Conservation (phyloP, 2,113 vertebrate species). For the Lophotis ruficrista region DNA sequence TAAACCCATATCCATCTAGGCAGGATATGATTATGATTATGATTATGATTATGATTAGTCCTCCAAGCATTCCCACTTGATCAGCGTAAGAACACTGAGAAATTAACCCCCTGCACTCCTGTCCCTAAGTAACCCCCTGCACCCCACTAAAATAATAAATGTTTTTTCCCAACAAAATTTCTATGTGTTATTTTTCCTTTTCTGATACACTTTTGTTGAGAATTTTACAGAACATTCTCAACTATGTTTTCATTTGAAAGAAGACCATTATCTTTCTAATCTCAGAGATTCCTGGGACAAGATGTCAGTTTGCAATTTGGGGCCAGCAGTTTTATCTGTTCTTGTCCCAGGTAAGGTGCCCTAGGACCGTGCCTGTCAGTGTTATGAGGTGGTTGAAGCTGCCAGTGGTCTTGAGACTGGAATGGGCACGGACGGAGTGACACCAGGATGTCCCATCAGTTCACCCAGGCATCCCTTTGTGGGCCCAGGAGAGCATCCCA, state of each 20-base stretch:
- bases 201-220: neutral
- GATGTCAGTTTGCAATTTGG: neutral
- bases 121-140: neutral
- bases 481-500: rapidly evolving
- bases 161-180: neutral
- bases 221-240: neutral
- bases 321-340: rapidly evolving
- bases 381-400: neutral
- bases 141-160: neutral
- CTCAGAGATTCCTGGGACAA: neutral
- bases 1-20: constrained; percentile 34
- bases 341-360: neutral
- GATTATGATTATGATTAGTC: constrained; percentile 55
- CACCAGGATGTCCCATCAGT: rapidly evolving
- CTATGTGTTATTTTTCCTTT: neutral
- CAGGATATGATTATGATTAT: constrained; percentile 58
- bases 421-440: neutral
- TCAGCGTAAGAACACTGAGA: neutral
- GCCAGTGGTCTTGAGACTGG: rapidly evolving
- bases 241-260: neutral
- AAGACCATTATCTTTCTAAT: neutral
- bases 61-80: constrained; percentile 33
- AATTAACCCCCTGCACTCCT: neutral
- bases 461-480: neutral
- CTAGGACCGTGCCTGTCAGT: neutral